Percentiles rank a stretch among this genome's conserved stretches.
Evolutionary conservation across 2,797 vertebrate species (phyloP).

Genomic region (Monodelphis domestica): DNA sequence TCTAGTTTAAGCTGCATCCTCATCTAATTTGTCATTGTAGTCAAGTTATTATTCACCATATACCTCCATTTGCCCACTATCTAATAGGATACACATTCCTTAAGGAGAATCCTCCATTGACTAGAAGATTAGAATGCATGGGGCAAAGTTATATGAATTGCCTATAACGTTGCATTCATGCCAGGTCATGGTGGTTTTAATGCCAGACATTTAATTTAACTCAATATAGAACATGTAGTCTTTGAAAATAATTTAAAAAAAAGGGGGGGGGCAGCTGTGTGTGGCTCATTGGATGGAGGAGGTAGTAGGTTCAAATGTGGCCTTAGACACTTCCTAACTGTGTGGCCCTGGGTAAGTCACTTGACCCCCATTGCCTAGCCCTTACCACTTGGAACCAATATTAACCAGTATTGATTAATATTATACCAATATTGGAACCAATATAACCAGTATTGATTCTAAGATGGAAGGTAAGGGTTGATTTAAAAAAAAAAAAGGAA

Average conservation of each 20-base stretch:
- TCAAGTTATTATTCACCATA: background rate
- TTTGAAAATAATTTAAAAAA: background rate
- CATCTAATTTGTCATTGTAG: slow-evolving; percentile 68
- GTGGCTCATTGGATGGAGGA: no score
- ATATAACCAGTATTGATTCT: no score
- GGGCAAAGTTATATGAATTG: background rate
- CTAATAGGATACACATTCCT: background rate
- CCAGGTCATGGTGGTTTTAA: background rate
- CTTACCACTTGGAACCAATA: no score
- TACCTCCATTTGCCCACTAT: background rate
- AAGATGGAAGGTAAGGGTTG: no score
- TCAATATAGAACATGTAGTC: background rate
- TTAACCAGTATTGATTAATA: no score
- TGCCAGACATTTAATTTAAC: background rate
- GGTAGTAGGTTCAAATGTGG: no score
- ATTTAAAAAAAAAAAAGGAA: no score
- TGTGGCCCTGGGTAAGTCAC: no score
- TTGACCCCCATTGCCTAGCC: no score
- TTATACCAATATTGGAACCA: no score
- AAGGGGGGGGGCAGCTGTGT: no score
- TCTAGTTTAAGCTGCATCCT: slow-evolving; percentile 48
- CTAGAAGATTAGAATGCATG: background rate
- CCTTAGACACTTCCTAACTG: no score
- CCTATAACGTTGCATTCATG: background rate
- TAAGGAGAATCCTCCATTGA: background rate